phyloP scores from a whole-genome alignment of 2,113 vertebrate genomes.

The Smithornis capensis region DNA sequence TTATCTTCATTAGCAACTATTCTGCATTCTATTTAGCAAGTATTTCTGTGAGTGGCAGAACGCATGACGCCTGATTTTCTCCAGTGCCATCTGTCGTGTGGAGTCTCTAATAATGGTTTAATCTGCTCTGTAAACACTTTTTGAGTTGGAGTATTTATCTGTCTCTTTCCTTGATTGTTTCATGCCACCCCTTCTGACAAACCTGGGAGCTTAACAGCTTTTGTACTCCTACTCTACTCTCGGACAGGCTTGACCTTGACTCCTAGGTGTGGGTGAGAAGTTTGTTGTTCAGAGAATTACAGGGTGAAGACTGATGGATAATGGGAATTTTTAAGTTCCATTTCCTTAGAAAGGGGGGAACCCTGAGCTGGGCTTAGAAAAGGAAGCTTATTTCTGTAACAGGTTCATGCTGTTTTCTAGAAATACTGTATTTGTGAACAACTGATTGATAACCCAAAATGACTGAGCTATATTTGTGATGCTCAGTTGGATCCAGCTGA shows the following conservation, averaged over 20 bases:
- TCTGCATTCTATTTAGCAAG: constrained; percentile 10
- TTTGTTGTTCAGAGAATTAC: background rate
- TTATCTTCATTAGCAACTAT: constrained; percentile 25
- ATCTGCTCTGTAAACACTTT: constrained; percentile 5
- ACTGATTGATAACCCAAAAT: background rate
- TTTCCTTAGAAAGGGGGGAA: background rate
- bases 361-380: background rate
- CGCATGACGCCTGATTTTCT: background rate
- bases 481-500: background rate
- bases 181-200: background rate
- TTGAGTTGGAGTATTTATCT: background rate
- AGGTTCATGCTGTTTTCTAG: background rate
- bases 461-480: background rate
- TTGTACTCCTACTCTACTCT: background rate
- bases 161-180: background rate
- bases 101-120: constrained; percentile 27
- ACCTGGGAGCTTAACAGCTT: background rate
- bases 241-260: background rate
- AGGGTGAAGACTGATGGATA: background rate
- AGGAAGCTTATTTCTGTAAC: background rate
- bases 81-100: constrained; percentile 11
- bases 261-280: fast-evolving
- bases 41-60: constrained; percentile 33
- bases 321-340: background rate
- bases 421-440: background rate